Percentiles rank a stretch among this genome's conserved stretches.
These are phyloP conservation scores for Adelosebastes latens DNA, from an alignment of 2,797 vertebrate genomes.

Conservation along the genomic window DNA sequence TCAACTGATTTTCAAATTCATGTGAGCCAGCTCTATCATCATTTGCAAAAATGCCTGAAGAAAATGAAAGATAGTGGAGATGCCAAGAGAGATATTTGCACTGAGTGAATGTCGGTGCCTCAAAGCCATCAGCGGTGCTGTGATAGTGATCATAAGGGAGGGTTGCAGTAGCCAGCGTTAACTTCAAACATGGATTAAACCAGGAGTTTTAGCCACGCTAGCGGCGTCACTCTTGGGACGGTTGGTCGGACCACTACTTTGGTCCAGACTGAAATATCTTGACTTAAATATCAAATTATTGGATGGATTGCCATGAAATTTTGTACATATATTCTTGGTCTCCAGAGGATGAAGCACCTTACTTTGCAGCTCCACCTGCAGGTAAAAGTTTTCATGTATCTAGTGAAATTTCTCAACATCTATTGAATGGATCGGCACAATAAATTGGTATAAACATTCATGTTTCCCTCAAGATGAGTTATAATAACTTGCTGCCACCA, in stretches of 20 bases:
- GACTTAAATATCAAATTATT: background rate
- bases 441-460: too few relatives aligned
- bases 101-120: background rate
- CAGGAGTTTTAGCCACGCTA: background rate
- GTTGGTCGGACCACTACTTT: background rate
- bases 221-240: background rate
- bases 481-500: too few relatives aligned
- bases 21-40: background rate
- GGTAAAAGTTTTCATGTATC: too few relatives aligned
- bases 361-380: too few relatives aligned
- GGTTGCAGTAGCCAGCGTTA: background rate
- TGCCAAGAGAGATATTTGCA: background rate
- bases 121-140: background rate
- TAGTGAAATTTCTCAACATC: too few relatives aligned
- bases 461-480: too few relatives aligned
- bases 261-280: background rate
- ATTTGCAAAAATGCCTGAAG: background rate
- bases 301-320: too few relatives aligned
- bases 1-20: constrained; percentile 24
- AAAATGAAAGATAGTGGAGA: background rate
- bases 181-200: background rate
- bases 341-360: too few relatives aligned
- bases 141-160: background rate
- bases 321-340: too few relatives aligned
- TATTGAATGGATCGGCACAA: too few relatives aligned